phyloP scores from a whole-genome alignment of 2,888 invertebrate genomes.

The Morpho deidamia region DNA sequence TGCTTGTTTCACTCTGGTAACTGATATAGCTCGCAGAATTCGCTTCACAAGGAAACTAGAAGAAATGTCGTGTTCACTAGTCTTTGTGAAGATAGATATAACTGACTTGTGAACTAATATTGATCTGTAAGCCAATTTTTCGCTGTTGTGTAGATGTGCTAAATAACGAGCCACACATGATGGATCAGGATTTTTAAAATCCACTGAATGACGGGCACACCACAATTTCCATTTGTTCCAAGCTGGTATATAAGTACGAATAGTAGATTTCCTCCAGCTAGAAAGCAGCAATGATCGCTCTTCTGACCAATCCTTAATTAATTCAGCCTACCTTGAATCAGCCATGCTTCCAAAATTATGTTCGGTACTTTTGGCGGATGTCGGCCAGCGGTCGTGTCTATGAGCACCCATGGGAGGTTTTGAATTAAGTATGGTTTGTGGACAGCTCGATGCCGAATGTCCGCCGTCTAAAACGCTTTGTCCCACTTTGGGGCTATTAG shows the following conservation, averaged over 20 bases:
- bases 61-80: conserved; percentile 12
- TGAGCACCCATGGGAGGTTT: conserved; percentile 20
- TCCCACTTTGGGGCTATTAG: conserved; percentile 30
- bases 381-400: too few relatives aligned
- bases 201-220: conserved; percentile 8
- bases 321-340: conserved; percentile 17
- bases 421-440: conserved; percentile 22
- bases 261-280: conserved; percentile 20
- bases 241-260: conserved; percentile 17
- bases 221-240: conserved; percentile 17
- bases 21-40: conserved; percentile 19
- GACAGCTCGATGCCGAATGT: conserved; percentile 30
- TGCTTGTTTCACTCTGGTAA: conserved; percentile 7
- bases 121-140: conserved; percentile 20
- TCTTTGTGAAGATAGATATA: conserved; percentile 22
- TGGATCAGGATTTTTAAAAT: conserved; percentile 4
- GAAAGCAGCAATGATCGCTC: not conserved
- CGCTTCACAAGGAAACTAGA: conserved; percentile 15
- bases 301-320: conserved; percentile 12
- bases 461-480: conserved; percentile 33
- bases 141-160: conserved; percentile 13
- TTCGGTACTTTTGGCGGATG: too few relatives aligned
- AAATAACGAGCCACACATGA: conserved; percentile 18
- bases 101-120: conserved; percentile 28
- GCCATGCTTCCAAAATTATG: not conserved